Percentiles rank a stretch among this genome's conserved stretches.
Evolutionary conservation across 2,113 vertebrate species (phyloP).

Genomic region (Antigone vipio): DNA sequence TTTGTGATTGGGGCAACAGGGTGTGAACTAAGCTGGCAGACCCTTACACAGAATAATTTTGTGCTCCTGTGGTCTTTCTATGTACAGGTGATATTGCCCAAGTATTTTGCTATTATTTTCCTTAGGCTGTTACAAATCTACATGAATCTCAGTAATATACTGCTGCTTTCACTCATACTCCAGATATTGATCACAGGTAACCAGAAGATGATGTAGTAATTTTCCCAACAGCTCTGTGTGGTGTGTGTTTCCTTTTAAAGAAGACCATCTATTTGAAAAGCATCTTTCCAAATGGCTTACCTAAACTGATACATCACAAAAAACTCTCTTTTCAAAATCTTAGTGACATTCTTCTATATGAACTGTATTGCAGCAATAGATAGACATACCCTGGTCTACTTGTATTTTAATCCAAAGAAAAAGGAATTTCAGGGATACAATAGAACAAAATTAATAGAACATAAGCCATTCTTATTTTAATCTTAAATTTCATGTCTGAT

Average conservation of each 20-base stretch:
- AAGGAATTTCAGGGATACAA: neutral
- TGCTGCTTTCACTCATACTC: neutral
- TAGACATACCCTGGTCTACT: neutral
- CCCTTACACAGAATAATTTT: neutral
- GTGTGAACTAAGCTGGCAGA: neutral
- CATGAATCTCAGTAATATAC: neutral
- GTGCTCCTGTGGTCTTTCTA: neutral
- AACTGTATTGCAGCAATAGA: neutral
- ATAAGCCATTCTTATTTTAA: neutral
- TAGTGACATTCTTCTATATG: neutral
- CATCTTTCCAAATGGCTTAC: neutral
- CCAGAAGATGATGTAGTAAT: neutral
- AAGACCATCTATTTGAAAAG: neutral
- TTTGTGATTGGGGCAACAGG: neutral
- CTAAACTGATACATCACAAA: neutral
- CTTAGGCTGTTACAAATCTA: neutral
- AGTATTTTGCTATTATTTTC: neutral
- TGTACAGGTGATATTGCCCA: neutral
- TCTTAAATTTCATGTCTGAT: neutral
- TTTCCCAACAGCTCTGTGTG: neutral
- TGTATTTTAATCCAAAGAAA: neutral
- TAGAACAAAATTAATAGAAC: neutral
- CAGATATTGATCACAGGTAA: neutral
- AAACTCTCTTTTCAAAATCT: neutral
- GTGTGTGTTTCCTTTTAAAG: neutral